Percentiles rank a stretch among this genome's conserved stretches.
Evolutionary conservation across 2,888 invertebrate species (phyloP).

Genomic region (Lasioglossum pauxillum): DNA sequence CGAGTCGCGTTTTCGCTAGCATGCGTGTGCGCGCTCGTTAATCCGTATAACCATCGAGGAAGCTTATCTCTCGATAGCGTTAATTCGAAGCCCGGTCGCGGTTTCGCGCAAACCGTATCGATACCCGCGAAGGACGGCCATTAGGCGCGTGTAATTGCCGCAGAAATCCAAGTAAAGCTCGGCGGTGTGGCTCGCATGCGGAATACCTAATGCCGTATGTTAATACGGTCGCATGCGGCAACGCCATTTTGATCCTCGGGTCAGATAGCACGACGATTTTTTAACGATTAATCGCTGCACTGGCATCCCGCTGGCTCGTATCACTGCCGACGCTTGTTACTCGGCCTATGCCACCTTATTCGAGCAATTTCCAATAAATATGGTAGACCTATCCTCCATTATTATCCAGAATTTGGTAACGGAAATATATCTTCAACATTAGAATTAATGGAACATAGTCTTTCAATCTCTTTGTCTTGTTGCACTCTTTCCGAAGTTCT

Average conservation of each 20-base stretch:
- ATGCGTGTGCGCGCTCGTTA: conserved; percentile 20
- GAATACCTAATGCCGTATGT: conserved; percentile 78
- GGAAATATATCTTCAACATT: background rate
- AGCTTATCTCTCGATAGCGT: conserved; percentile 48
- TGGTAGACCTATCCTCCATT: background rate
- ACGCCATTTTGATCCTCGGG: conserved; percentile 73
- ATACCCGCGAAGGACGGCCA: conserved; percentile 46
- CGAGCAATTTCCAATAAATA: conserved; percentile 52
- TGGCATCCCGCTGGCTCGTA: conserved; percentile 70
- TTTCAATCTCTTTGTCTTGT: background rate
- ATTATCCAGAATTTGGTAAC: background rate
- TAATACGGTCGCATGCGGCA: conserved; percentile 77
- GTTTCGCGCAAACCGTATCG: conserved; percentile 57
- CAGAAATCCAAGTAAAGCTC: conserved; percentile 70
- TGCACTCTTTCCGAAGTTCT: background rate
- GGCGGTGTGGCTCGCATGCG: conserved; percentile 66
- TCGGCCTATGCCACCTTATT: conserved; percentile 33
- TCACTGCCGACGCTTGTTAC: conserved; percentile 71
- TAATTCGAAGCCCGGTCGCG: conserved; percentile 38
- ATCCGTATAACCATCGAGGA: conserved; percentile 34
- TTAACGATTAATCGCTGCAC: conserved; percentile 79
- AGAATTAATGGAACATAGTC: background rate
- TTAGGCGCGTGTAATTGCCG: conserved; percentile 70
- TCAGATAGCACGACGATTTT: conserved; percentile 75
- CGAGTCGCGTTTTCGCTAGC: background rate